Conservation (phyloP, 2,888 invertebrate species). For the Cephus pulcher region DNA sequence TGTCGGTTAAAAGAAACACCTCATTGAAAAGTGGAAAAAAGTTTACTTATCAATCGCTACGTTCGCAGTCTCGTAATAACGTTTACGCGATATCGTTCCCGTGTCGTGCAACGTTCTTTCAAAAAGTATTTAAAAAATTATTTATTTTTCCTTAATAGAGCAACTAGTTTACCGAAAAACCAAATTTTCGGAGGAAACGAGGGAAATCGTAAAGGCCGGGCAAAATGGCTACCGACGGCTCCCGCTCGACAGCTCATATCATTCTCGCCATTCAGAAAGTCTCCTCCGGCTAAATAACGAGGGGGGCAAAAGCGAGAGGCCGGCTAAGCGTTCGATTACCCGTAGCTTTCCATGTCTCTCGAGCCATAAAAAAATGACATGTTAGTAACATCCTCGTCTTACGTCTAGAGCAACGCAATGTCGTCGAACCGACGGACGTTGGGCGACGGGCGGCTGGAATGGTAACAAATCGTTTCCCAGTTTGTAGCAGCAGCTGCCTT, state of each 20-base stretch:
- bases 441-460: constrained; percentile 40
- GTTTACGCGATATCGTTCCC: neutral
- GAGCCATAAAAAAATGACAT: neutral
- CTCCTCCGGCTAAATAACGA: neutral
- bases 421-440: constrained; percentile 12
- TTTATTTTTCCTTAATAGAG: neutral
- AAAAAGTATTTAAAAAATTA: neutral
- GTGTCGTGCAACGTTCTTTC: neutral
- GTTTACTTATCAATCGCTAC: neutral
- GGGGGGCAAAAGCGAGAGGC: neutral
- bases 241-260: neutral
- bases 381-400: neutral
- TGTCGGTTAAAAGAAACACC: neutral
- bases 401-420: neutral
- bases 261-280: neutral
- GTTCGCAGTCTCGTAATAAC: neutral
- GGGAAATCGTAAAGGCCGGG: neutral
- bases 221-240: constrained; percentile 7
- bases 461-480: constrained; percentile 31
- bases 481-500: constrained; percentile 48
- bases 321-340: neutral
- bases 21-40: neutral
- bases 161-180: neutral
- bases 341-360: neutral
- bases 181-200: neutral